A percentile compares a stretch with the other conserved stretches of the same genome.
These are phyloP conservation scores for Neodiprion virginianus DNA, from an alignment of 1,140 invertebrate genomes.

Conservation along the genomic window DNA sequence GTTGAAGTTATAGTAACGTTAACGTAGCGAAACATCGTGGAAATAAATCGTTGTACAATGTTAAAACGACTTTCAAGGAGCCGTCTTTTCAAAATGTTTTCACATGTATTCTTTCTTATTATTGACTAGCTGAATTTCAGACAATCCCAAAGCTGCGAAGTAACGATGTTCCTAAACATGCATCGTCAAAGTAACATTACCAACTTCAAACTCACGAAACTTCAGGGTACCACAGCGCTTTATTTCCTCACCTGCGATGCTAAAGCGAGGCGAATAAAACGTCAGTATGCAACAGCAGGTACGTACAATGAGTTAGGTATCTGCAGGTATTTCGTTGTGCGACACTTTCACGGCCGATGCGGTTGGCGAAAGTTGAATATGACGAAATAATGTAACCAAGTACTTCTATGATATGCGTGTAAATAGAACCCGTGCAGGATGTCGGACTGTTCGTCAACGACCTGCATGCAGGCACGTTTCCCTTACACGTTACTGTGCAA, in stretches of 20 bases:
- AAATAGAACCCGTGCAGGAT: background rate
- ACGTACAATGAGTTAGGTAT: background rate
- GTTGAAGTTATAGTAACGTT: too few relatives aligned
- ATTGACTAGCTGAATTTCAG: too few relatives aligned
- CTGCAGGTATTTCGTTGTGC: conserved; percentile 25
- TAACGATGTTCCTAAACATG: too few relatives aligned
- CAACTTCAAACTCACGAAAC: background rate
- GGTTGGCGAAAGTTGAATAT: conserved; percentile 47
- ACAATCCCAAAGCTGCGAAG: too few relatives aligned
- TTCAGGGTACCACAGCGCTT: background rate
- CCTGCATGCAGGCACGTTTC: conserved; percentile 20
- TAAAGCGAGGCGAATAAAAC: background rate
- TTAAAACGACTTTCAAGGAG: background rate
- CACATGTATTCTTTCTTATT: background rate
- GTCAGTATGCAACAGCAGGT: background rate
- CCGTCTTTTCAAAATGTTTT: background rate
- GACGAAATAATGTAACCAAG: conserved; percentile 45
- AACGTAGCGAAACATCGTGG: background rate
- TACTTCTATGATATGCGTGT: conserved; percentile 6
- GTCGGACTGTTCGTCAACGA: background rate
- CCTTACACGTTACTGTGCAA: conserved; percentile 10
- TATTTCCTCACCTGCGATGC: background rate
- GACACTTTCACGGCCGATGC: conserved; percentile 47
- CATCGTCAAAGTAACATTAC: too few relatives aligned
- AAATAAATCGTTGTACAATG: background rate